A percentile compares a stretch with the other conserved stretches of the same genome.
phyloP scores from a whole-genome alignment of 2,888 invertebrate genomes.

The Pandemis corylana region DNA sequence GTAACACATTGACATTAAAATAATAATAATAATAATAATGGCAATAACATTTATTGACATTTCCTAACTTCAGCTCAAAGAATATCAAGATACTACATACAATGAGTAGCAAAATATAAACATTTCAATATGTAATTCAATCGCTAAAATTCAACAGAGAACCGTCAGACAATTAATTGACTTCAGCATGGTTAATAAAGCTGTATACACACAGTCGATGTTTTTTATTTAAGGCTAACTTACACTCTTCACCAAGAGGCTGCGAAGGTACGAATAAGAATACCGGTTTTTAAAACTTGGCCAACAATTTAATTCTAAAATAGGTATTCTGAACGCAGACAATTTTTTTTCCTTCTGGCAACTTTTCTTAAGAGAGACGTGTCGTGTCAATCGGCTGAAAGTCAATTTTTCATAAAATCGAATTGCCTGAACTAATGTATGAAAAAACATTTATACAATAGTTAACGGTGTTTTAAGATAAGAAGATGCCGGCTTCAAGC shows the following conservation, averaged over 20 bases:
- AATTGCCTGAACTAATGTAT: conserved; percentile 78
- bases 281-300: conserved; percentile 25
- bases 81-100: too few relatives aligned
- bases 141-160: background rate
- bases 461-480: conserved; percentile 53
- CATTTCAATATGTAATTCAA: background rate
- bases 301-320: background rate
- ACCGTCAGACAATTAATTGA: background rate
- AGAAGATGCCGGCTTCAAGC: conserved; percentile 81
- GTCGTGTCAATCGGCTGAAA: conserved; percentile 77
- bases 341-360: conserved; percentile 58
- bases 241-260: conserved; percentile 8
- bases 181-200: background rate
- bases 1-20: too few relatives aligned
- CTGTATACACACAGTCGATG: background rate
- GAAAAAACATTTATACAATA: conserved; percentile 68
- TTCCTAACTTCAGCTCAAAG: too few relatives aligned
- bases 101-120: too few relatives aligned
- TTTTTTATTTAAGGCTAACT: background rate
- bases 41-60: background rate
- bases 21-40: too few relatives aligned
- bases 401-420: conserved; percentile 74
- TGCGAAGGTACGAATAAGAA: background rate
- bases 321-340: conserved; percentile 23
- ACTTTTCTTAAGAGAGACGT: conserved; percentile 73